A percentile compares a stretch with the other conserved stretches of the same genome.
phyloP scores from a whole-genome alignment of 2,888 invertebrate genomes.

The Seira sanloemensis region DNA sequence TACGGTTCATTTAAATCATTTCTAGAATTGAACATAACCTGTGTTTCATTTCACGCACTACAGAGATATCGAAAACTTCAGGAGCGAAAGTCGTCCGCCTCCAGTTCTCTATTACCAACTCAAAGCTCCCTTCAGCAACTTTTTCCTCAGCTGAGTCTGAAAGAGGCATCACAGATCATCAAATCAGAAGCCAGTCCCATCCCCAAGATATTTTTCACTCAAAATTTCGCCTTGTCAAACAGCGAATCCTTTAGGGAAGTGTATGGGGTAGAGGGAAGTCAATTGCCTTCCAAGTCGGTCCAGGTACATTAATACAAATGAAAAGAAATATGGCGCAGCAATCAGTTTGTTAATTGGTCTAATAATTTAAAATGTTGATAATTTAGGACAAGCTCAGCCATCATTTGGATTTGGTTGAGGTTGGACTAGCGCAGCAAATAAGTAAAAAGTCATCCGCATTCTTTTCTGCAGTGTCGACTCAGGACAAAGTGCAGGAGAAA shows the following conservation, averaged over 20 bases:
- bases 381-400: constrained; percentile 83
- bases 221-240: constrained; percentile 86
- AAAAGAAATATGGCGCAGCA: too few relatives aligned
- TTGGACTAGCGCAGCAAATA: constrained; percentile 93
- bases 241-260: constrained; percentile 89
- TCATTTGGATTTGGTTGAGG: constrained; percentile 96
- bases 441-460: constrained; percentile 97
- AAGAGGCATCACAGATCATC: constrained; percentile 67
- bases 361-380: not conserved
- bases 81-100: constrained; percentile 68
- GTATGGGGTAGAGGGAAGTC: constrained; percentile 82
- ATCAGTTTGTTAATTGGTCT: too few relatives aligned
- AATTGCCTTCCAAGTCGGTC: constrained; percentile 68
- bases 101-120: constrained; percentile 32
- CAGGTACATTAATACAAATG: constrained; percentile 52
- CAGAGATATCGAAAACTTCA: constrained; percentile 70
- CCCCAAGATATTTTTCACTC: constrained; percentile 90
- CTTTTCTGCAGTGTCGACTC: constrained; percentile 98
- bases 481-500: constrained; percentile 97
- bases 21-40: not conserved
- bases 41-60: constrained; percentile 19
- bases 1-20: not conserved
- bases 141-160: constrained; percentile 69
- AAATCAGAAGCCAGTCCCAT: constrained; percentile 79
- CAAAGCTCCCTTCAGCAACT: constrained; percentile 66